Evolutionary conservation across 2,113 vertebrate genomes (phyloP).

Genomic region (Aptenodytes forsteri): DNA sequence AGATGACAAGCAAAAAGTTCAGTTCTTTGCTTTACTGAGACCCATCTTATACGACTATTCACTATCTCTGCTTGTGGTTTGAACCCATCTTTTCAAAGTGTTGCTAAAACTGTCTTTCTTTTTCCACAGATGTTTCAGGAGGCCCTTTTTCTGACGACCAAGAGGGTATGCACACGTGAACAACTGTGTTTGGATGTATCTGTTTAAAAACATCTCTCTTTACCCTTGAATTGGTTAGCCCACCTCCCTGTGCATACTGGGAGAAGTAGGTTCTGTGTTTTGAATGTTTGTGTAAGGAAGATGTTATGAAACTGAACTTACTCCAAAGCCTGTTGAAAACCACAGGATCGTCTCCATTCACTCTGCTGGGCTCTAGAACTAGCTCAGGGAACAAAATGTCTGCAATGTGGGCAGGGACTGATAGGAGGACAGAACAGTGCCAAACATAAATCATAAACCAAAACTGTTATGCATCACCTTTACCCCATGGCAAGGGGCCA

Average conservation of each 20-base stretch:
- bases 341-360: neutral
- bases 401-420: neutral
- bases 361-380: neutral
- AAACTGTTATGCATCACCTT: neutral
- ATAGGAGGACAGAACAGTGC: neutral
- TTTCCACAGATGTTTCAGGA: neutral
- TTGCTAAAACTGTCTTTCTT: neutral
- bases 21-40: neutral
- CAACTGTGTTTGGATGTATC: neutral
- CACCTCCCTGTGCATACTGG: neutral
- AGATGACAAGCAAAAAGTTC: neutral
- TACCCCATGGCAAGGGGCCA: neutral
- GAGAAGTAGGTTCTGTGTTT: neutral
- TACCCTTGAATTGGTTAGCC: neutral
- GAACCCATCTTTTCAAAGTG: neutral
- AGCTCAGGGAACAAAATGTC: neutral
- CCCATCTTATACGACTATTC: accelerated
- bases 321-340: neutral
- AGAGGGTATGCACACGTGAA: accelerated
- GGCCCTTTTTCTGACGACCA: neutral
- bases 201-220: neutral
- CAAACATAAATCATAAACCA: neutral
- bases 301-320: neutral
- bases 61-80: neutral
- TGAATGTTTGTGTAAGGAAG: neutral